Evolutionary conservation across 2,888 invertebrate species (phyloP).

Genomic region (Cerastoderma edule): DNA sequence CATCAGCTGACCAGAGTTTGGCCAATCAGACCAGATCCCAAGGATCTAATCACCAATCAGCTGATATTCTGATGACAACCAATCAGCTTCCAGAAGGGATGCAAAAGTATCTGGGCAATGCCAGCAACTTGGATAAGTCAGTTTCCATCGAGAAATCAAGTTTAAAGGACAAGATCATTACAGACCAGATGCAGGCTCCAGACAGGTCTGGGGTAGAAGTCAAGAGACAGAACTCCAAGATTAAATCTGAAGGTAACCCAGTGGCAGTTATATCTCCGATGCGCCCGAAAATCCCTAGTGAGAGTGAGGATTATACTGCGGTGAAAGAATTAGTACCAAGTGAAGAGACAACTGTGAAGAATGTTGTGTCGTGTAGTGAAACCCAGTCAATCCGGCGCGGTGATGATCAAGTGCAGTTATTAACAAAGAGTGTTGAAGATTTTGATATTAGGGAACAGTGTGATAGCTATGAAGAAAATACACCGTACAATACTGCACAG

Average conservation of each 20-base stretch:
- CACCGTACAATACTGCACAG: too few species aligned
- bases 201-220: background rate
- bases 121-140: background rate
- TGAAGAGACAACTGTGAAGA: slow-evolving; percentile 12
- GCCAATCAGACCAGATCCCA: background rate
- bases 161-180: slow-evolving; percentile 3
- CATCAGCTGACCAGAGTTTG: background rate
- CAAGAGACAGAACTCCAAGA: background rate
- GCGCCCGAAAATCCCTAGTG: slow-evolving; percentile 19
- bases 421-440: background rate
- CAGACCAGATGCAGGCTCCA: background rate
- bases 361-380: too few species aligned
- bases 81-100: slow-evolving; percentile 13
- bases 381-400: background rate
- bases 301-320: slow-evolving; percentile 1
- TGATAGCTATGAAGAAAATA: background rate
- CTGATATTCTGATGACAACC: background rate
- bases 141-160: background rate
- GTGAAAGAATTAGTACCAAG: slow-evolving; percentile 13
- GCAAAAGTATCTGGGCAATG: background rate
- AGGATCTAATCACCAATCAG: background rate
- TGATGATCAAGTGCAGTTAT: background rate
- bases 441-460: background rate
- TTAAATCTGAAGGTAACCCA: background rate
- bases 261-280: slow-evolving; percentile 11